Conservation (phyloP, 2,888 invertebrate genomes). For the Lathronympha strigana region DNA sequence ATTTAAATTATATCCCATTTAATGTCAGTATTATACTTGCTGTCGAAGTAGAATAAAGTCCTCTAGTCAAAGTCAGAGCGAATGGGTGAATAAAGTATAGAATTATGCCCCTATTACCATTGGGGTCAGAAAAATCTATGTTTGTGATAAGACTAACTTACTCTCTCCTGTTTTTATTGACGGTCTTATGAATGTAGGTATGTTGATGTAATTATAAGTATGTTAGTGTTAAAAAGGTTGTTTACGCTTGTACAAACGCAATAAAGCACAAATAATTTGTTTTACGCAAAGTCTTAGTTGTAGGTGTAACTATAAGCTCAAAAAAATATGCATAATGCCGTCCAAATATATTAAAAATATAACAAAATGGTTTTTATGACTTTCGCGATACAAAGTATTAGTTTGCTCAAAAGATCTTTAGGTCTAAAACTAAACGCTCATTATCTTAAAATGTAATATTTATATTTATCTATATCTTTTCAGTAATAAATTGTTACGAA, state of each 20-base stretch:
- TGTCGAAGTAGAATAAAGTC: neutral
- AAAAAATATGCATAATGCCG: constrained; percentile 30
- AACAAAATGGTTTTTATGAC: neutral
- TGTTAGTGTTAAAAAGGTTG: constrained; percentile 30
- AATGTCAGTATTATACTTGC: neutral
- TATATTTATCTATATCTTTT: neutral
- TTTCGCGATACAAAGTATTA: constrained; percentile 21
- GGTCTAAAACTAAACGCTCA: constrained; percentile 18
- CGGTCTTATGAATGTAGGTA: neutral
- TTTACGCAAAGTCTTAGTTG: neutral
- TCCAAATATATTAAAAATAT: constrained; percentile 28
- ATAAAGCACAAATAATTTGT: constrained; percentile 33
- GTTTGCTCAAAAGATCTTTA: constrained; percentile 24
- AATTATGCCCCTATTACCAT: neutral
- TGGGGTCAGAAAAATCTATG: neutral
- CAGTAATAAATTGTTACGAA: neutral
- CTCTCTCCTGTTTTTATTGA: neutral
- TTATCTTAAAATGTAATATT: neutral
- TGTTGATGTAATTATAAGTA: constrained; percentile 24
- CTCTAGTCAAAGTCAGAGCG: constrained; percentile 2
- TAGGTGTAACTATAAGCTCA: constrained; percentile 30
- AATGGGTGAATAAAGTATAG: neutral
- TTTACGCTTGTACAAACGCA: constrained; percentile 36
- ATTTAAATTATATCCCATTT: neutral
- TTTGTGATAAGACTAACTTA: neutral